A percentile compares a stretch with the other conserved stretches of the same genome.
Conservation (phyloP, 2,113 vertebrate genomes). For the Platanista minor region DNA sequence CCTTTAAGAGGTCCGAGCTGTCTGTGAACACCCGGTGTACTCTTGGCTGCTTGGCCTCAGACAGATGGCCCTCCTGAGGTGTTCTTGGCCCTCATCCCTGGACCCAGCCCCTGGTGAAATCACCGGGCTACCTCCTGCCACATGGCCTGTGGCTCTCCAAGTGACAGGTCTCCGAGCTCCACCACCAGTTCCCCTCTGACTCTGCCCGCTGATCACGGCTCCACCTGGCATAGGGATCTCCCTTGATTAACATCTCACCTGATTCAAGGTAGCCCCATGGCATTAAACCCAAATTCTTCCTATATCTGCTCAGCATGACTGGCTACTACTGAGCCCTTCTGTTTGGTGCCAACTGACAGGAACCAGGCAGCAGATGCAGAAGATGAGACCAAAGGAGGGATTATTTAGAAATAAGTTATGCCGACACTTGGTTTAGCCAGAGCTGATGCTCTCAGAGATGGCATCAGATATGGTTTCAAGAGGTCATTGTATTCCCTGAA, state of each 20-base stretch:
- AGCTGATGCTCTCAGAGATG: neutral
- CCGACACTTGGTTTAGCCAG: neutral
- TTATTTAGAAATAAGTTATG: neutral
- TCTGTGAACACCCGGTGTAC: neutral
- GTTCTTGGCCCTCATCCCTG: neutral
- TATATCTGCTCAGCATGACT: neutral
- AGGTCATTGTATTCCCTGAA: neutral
- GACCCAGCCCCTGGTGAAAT: neutral
- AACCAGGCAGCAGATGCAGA: neutral
- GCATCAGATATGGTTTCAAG: neutral
- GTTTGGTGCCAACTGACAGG: neutral
- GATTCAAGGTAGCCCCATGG: neutral
- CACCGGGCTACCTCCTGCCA: neutral
- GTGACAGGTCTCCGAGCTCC: neutral
- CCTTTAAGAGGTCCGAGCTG: neutral
- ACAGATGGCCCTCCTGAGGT: slow-evolving; percentile 11
- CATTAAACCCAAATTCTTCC: neutral
- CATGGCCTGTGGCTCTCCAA: neutral
- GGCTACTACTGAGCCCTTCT: neutral
- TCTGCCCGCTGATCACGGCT: neutral
- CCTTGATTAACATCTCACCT: neutral
- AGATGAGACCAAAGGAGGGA: neutral
- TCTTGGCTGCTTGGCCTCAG: neutral
- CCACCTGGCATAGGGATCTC: neutral
- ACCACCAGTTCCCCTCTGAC: neutral